phyloP scores from a whole-genome alignment of 1,140 invertebrate genomes.

The Aphelenchoides besseyi region DNA sequence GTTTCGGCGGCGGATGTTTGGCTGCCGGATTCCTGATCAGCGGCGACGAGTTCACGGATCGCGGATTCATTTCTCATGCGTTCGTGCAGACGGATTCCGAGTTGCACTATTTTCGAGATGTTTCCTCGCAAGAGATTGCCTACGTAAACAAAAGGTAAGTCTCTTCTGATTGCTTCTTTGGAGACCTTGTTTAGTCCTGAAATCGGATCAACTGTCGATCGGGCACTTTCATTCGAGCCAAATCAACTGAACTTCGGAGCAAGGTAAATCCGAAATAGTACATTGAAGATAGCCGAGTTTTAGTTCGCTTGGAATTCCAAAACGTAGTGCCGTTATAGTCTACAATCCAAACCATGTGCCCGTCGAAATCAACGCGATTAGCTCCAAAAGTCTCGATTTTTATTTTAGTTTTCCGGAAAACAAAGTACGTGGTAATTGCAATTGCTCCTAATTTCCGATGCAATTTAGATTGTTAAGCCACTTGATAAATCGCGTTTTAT shows the following conservation, averaged over 20 bases:
- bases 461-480: constrained; percentile 34
- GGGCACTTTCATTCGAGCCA: constrained; percentile 61
- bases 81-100: constrained; percentile 73
- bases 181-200: neutral
- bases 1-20: neutral
- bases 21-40: neutral
- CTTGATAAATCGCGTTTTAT: constrained; percentile 24
- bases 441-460: no score
- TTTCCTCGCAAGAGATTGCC: constrained; percentile 63
- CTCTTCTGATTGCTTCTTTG: neutral
- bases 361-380: constrained; percentile 4
- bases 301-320: constrained; percentile 16
- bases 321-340: neutral
- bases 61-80: constrained; percentile 61
- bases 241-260: constrained; percentile 1
- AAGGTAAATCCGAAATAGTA: neutral
- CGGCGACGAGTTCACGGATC: neutral
- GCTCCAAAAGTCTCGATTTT: constrained; percentile 3
- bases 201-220: neutral
- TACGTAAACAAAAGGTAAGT: constrained; percentile 3
- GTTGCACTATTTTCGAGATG: constrained; percentile 70
- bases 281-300: neutral
- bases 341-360: constrained; percentile 7
- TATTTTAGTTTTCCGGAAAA: constrained; percentile 12
- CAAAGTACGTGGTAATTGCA: no score